These are phyloP conservation scores for Hartigia nigra DNA, from an alignment of 2,888 invertebrate species.

Conservation along the genomic window DNA sequence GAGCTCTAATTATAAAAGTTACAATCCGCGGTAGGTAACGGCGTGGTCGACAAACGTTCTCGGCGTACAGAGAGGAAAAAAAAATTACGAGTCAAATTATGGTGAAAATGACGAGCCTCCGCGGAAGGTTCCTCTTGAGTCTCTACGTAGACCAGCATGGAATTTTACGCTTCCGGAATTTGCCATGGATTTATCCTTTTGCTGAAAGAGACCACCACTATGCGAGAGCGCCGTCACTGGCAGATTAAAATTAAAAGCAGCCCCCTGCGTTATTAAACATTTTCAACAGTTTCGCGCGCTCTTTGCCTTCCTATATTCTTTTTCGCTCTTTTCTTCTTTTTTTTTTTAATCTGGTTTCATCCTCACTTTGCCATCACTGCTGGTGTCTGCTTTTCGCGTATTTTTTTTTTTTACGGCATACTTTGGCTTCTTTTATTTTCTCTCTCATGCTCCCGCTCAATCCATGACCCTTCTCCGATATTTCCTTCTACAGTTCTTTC, in stretches of 20 bases:
- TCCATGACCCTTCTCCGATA: too few species aligned
- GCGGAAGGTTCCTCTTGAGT: neutral
- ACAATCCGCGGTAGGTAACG: neutral
- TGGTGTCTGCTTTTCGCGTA: neutral
- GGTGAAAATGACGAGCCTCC: neutral
- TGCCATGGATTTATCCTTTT: neutral
- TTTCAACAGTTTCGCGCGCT: neutral
- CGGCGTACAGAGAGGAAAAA: neutral
- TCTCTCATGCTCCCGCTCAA: too few species aligned
- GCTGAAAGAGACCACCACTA: neutral
- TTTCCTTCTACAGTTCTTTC: too few species aligned
- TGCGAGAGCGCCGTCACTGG: neutral
- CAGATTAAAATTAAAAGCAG: neutral
- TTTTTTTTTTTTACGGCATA: neutral
- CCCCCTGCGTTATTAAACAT: neutral
- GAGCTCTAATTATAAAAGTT: neutral
- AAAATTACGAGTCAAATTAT: neutral
- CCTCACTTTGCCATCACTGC: neutral
- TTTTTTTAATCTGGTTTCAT: slow-evolving; percentile 6
- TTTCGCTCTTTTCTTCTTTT: neutral
- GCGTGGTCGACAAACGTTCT: neutral
- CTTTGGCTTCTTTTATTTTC: neutral
- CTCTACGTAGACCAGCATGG: neutral
- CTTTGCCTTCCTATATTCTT: slow-evolving; percentile 7
- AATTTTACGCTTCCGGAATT: neutral